Evolutionary conservation across 2,888 invertebrate genomes (phyloP).

Genomic region (Ferdinandea cuprea): DNA sequence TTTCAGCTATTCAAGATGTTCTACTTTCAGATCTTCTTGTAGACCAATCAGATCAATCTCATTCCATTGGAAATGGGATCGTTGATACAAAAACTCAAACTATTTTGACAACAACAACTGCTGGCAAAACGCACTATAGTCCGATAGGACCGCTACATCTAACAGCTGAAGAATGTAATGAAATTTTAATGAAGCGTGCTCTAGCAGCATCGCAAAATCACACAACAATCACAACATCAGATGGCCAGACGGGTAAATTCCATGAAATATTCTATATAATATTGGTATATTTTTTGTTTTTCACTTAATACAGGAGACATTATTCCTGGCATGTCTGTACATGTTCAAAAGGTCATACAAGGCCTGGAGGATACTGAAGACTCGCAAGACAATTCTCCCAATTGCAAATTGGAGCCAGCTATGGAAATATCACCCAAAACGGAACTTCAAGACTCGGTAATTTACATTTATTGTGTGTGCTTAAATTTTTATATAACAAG

Average conservation of each 20-base stretch:
- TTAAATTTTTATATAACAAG: not conserved
- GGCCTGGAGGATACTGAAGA: conserved; percentile 83
- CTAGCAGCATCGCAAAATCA: conserved; percentile 86
- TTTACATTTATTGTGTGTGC: not conserved
- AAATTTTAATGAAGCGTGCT: conserved; percentile 90
- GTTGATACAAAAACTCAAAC: conserved; percentile 83
- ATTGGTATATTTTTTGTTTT: conserved; percentile 74
- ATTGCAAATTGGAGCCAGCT: conserved; percentile 83
- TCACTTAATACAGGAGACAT: conserved; percentile 80
- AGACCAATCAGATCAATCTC: conserved; percentile 82
- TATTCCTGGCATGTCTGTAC: conserved; percentile 83
- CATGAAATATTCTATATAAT: not conserved
- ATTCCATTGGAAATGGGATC: conserved; percentile 82
- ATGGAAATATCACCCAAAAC: conserved; percentile 83
- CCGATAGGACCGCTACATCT: conserved; percentile 89
- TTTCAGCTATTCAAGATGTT: conserved; percentile 41
- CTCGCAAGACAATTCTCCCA: conserved; percentile 83
- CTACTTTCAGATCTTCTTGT: conserved; percentile 80
- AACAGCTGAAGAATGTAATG: conserved; percentile 91
- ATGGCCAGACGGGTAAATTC: conserved; percentile 80
- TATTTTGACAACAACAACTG: conserved; percentile 81
- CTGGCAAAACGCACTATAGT: conserved; percentile 85
- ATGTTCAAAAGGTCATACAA: conserved; percentile 83
- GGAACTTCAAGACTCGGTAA: conserved; percentile 82
- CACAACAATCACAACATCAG: conserved; percentile 81